Conservation (phyloP, 2,113 vertebrate species). For the Anoura caudifer region DNA sequence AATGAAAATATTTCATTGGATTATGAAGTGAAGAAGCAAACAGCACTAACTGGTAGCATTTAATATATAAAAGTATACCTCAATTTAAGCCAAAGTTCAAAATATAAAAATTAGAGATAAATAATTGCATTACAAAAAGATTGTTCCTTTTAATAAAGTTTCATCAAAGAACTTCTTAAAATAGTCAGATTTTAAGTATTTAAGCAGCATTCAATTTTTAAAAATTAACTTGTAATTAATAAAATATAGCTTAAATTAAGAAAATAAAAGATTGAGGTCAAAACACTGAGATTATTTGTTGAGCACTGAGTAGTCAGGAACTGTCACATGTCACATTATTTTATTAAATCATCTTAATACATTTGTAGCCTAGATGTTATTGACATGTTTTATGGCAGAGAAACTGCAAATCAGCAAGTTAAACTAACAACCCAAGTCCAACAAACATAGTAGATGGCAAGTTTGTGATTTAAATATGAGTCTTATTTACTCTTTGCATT, state of each 20-base stretch:
- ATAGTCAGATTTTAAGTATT: neutral
- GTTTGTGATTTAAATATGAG: neutral
- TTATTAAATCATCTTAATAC: neutral
- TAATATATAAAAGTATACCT: neutral
- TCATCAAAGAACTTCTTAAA: neutral
- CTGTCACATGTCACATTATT: neutral
- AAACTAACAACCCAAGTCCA: neutral
- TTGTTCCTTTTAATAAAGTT: neutral
- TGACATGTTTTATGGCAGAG: neutral
- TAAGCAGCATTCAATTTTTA: neutral
- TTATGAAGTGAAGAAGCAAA: neutral
- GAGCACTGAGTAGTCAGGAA: neutral
- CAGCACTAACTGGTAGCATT: neutral
- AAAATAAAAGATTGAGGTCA: neutral
- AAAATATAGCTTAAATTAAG: neutral
- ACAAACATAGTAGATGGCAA: neutral
- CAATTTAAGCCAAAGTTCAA: neutral
- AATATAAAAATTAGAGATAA: neutral
- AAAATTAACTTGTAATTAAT: neutral
- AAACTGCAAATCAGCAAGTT: neutral
- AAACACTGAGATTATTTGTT: neutral
- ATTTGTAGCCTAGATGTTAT: neutral
- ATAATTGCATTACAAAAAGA: neutral
- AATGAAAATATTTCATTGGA: neutral
- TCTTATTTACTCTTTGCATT: neutral